Evolutionary conservation across 2,113 vertebrate species (phyloP).

Genomic region (Camelus dromedarius): DNA sequence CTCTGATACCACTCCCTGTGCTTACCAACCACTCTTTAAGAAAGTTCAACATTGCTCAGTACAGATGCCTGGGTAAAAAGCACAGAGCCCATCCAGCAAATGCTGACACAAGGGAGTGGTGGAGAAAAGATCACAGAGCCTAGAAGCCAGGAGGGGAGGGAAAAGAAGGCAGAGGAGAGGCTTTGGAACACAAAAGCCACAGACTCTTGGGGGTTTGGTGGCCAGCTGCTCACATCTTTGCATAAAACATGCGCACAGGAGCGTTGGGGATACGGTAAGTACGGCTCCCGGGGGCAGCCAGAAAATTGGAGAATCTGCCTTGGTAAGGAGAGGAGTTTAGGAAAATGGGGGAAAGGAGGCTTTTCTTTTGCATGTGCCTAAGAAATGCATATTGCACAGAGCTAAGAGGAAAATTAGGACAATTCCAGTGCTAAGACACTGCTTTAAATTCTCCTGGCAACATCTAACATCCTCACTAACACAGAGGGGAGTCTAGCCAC

Average conservation of each 20-base stretch:
- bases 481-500: conserved; percentile 80
- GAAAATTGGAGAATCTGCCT: conserved; percentile 75
- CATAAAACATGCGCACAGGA: conserved; percentile 78
- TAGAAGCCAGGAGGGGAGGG: conserved; percentile 71
- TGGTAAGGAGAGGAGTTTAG: conserved; percentile 31
- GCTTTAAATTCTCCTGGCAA: conserved; percentile 82
- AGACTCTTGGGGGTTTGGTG: conserved; percentile 68
- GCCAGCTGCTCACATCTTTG: conserved; percentile 80
- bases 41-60: conserved; percentile 63
- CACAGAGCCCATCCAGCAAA: background rate
- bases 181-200: conserved; percentile 76
- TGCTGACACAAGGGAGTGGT: conserved; percentile 50
- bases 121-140: conserved; percentile 72
- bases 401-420: conserved; percentile 47
- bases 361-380: conserved; percentile 56
- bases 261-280: conserved; percentile 32
- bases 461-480: conserved; percentile 71
- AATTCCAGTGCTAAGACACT: conserved; percentile 70
- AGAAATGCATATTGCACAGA: conserved; percentile 57
- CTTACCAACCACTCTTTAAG: conserved; percentile 50
- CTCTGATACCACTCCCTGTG: conserved; percentile 14
- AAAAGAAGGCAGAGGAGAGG: conserved; percentile 65
- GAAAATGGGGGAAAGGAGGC: conserved; percentile 22
- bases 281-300: conserved; percentile 59
- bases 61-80: conserved; percentile 49